Percentiles rank a stretch among this genome's conserved stretches.
phyloP scores from a whole-genome alignment of 2,888 invertebrate species.

The Cryptocephalus primarius region DNA sequence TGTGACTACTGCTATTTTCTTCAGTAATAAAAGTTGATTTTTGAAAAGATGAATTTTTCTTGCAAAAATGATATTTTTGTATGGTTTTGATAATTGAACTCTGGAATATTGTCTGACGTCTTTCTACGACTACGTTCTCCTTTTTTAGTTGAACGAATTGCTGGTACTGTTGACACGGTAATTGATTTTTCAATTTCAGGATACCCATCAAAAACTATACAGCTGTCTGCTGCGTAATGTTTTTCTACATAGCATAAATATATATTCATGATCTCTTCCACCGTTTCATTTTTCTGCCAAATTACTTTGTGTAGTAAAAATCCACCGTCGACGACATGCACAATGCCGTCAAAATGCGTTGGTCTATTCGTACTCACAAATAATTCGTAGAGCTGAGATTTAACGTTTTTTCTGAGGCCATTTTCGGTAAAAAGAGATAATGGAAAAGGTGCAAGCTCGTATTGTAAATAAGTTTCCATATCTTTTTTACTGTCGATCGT shows the following conservation, averaged over 20 bases:
- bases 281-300: conserved; percentile 14
- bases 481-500: conserved; percentile 4
- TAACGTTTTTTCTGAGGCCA: conserved; percentile 14
- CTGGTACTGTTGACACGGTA: conserved; percentile 7
- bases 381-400: conserved; percentile 10
- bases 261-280: conserved; percentile 14
- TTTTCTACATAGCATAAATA: conserved; percentile 16
- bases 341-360: conserved; percentile 8
- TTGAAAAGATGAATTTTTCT: too few relatives aligned
- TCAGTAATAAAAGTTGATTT: too few relatives aligned
- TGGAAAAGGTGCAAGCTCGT: conserved; percentile 23
- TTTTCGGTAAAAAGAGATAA: conserved; percentile 15
- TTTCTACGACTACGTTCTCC: conserved; percentile 13
- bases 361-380: conserved; percentile 9
- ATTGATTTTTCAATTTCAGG: conserved; percentile 11
- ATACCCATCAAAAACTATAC: conserved; percentile 18
- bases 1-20: too few relatives aligned
- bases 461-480: conserved; percentile 19
- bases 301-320: conserved; percentile 18
- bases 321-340: conserved; percentile 19
- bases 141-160: conserved; percentile 15
- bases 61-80: conserved; percentile 19
- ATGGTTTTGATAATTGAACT: conserved; percentile 6
- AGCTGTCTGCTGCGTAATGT: conserved; percentile 12
- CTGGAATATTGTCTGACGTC: conserved; percentile 9